These are phyloP conservation scores for Argyrosomus regius DNA, from an alignment of 2,797 vertebrate genomes.

Conservation along the genomic window DNA sequence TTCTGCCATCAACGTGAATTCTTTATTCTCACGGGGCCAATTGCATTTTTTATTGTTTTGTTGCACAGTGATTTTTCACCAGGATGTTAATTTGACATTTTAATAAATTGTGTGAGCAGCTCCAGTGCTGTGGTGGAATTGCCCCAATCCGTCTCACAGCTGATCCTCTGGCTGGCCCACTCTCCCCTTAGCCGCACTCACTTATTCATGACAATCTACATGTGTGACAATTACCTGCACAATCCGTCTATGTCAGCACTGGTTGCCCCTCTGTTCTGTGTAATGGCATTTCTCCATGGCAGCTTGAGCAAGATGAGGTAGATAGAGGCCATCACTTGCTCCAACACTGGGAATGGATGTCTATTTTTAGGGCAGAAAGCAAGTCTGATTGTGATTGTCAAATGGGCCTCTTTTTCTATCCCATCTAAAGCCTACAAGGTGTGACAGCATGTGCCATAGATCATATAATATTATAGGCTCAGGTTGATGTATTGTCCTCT, in stretches of 20 bases:
- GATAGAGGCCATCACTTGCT: constrained; percentile 73
- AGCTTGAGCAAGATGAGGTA: constrained; percentile 70
- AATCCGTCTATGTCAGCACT: constrained; percentile 78
- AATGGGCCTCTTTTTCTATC: constrained; percentile 57
- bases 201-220: constrained; percentile 87
- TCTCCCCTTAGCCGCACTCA: constrained; percentile 75
- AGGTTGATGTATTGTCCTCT: constrained; percentile 53
- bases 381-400: constrained; percentile 63
- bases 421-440: constrained; percentile 48
- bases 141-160: constrained; percentile 87
- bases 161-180: constrained; percentile 79
- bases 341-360: constrained; percentile 57
- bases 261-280: constrained; percentile 66
- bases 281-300: constrained; percentile 77
- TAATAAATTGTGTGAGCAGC: constrained; percentile 86
- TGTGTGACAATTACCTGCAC: constrained; percentile 85
- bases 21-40: constrained; percentile 76
- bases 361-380: constrained; percentile 77
- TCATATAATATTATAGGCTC: constrained; percentile 49
- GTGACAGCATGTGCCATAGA: constrained; percentile 58
- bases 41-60: constrained; percentile 83
- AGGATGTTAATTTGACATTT: constrained; percentile 88
- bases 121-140: constrained; percentile 81
- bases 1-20: constrained; percentile 72
- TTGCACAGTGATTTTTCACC: constrained; percentile 85